Conservation (phyloP, 2,113 vertebrate genomes). For the Megaceryle maxima region DNA sequence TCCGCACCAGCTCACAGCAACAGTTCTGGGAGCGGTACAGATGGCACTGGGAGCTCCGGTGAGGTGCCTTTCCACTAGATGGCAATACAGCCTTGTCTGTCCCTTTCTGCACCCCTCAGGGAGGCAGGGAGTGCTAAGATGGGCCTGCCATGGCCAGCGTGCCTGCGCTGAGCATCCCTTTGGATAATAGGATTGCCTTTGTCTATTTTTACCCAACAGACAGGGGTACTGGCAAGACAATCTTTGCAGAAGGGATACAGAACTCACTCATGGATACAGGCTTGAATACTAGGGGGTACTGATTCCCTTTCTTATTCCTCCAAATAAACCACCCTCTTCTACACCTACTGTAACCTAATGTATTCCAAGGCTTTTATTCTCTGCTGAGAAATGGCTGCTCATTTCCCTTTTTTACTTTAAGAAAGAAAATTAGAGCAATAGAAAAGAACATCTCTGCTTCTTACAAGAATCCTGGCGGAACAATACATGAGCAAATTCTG, state of each 20-base stretch:
- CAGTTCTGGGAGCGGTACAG: neutral
- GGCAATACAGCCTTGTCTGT: slow-evolving; percentile 15
- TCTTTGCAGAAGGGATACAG: neutral
- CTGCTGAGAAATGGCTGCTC: neutral
- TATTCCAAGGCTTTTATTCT: neutral
- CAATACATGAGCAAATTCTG: neutral
- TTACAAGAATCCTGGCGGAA: neutral
- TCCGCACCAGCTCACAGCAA: neutral
- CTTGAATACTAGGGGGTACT: neutral
- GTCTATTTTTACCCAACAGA: slow-evolving; percentile 18
- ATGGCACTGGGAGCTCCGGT: neutral
- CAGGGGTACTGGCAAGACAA: neutral
- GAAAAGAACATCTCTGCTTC: neutral
- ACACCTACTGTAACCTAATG: neutral
- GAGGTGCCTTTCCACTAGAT: slow-evolving; percentile 50
- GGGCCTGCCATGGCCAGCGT: neutral
- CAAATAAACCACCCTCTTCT: neutral
- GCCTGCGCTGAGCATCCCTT: neutral
- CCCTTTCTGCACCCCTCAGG: neutral
- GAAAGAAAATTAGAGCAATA: neutral
- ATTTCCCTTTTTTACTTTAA: neutral
- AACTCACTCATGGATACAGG: neutral
- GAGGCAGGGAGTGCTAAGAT: neutral
- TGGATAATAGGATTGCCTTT: slow-evolving; percentile 1
- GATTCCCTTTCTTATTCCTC: neutral